These are phyloP conservation scores for Ctenochaetus hawaiiensis DNA, from an alignment of 2,797 vertebrate genomes.

Conservation along the genomic window DNA sequence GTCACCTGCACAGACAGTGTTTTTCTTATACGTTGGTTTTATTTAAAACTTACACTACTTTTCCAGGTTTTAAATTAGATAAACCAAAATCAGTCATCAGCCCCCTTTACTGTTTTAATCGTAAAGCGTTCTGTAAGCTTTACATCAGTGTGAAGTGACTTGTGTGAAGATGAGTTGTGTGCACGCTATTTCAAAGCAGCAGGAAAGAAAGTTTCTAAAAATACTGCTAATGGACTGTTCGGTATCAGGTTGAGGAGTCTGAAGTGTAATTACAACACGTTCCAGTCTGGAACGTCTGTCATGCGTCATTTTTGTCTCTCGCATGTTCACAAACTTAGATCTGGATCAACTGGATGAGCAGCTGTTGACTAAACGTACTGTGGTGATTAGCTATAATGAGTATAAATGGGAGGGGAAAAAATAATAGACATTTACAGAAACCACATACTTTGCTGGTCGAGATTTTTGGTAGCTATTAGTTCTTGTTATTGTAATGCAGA, in stretches of 20 bases:
- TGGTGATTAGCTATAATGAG: neutral
- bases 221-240: neutral
- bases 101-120: neutral
- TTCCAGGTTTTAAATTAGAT: neutral
- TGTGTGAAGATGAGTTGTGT: neutral
- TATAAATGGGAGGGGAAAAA: too few relatives aligned
- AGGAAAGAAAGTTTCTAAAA: neutral
- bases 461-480: neutral
- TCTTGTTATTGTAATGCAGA: neutral
- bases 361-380: neutral
- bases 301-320: too few relatives aligned
- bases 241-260: too few relatives aligned
- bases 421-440: neutral
- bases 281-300: too few relatives aligned
- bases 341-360: conserved; percentile 1
- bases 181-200: neutral
- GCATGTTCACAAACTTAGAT: too few relatives aligned
- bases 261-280: too few relatives aligned
- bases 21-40: neutral
- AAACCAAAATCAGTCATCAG: neutral
- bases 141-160: neutral
- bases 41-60: neutral
- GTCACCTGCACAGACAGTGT: conserved; percentile 1
- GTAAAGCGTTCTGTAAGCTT: neutral
- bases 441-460: neutral